Percentiles rank a stretch among this genome's conserved stretches.
These are phyloP conservation scores for Nyctibius bracteatus DNA, from an alignment of 2,113 vertebrate genomes.

Conservation along the genomic window DNA sequence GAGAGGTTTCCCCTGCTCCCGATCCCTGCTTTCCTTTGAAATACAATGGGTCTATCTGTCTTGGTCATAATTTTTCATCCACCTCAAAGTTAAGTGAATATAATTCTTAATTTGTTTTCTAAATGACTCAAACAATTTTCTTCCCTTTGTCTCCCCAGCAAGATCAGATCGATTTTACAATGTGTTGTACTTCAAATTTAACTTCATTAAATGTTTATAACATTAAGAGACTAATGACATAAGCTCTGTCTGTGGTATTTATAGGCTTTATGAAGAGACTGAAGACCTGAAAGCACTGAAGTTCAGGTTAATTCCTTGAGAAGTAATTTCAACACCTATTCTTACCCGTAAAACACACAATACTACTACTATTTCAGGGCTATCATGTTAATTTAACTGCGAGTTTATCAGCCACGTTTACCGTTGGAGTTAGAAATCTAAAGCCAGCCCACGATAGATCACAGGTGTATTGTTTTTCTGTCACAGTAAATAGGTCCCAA, in stretches of 20 bases:
- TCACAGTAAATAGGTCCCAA: not conserved
- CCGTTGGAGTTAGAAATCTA: not conserved
- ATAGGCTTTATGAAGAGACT: not conserved
- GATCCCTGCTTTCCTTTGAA: not conserved
- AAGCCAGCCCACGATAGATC: not conserved
- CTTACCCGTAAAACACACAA: not conserved
- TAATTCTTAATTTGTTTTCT: slow-evolving; percentile 52
- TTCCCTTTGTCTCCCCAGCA: slow-evolving; percentile 27
- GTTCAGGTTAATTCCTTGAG: not conserved
- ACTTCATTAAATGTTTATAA: slow-evolving; percentile 60
- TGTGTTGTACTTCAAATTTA: slow-evolving; percentile 57
- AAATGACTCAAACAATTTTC: slow-evolving; percentile 37
- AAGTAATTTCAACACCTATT: slow-evolving; percentile 10
- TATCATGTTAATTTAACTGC: not conserved
- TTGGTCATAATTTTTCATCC: not conserved
- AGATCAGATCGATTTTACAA: slow-evolving; percentile 43
- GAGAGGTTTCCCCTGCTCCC: not conserved
- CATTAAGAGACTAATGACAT: slow-evolving; percentile 40
- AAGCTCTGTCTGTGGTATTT: slow-evolving; percentile 25
- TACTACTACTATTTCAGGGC: not conserved
- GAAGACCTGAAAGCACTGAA: not conserved
- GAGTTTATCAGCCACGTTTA: not conserved
- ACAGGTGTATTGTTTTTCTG: not conserved
- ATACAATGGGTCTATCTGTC: not conserved
- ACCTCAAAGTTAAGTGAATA: slow-evolving; percentile 38